Evolutionary conservation across 2,797 vertebrate genomes (phyloP), one percentile per base, ranked within the genome.

Genomic region (Spea hammondii): DNA sequence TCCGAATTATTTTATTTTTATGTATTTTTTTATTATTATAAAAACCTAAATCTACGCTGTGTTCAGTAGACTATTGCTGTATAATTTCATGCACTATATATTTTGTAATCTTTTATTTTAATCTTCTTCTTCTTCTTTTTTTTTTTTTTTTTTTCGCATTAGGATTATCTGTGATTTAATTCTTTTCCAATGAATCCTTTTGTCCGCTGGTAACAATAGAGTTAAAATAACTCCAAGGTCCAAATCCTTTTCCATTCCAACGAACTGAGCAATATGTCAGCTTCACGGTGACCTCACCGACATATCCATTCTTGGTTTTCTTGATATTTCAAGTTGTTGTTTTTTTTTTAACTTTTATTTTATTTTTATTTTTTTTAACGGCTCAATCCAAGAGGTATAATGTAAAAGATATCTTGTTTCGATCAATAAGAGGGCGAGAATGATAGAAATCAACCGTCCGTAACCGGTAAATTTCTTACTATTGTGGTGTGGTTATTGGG

Each of bases 381-480:
- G 14, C 59, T 62, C n/a, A n/a, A 32, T 62, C 59, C 59, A 62
- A 62, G 13, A 62, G 59, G 9, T 17, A 4, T 17, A 62, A 62
- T 32, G 59, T 62, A 32, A 62, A 62, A 62, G n/a, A 62, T 62
- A 17, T 62, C 14, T n/a, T 49, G 5, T 45, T 48, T 49, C 4
- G 47, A 67, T 67, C 65, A 67, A 67, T 67, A 49, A 67, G 13
- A 67, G 17, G 46, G 65, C 50, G 65, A n/a, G 47, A 48, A 49
- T 48, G 10, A 47, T 49, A 49, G 46, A 49, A 67, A 11, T 67
- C 65, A 49, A 11, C 65, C 11, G 3, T 11, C 65, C 47, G n/a
- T 49, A 67, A 67, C 65, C 6, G 46, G 65, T 67, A 67, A 50
- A 48, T 67, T 13, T 67, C 12, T n/a, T 13, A 6, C 17, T 48